A percentile compares a stretch with the other conserved stretches of the same genome.
These are phyloP conservation scores for Metellina segmentata DNA, from an alignment of 2,888 invertebrate species.

Conservation along the genomic window DNA sequence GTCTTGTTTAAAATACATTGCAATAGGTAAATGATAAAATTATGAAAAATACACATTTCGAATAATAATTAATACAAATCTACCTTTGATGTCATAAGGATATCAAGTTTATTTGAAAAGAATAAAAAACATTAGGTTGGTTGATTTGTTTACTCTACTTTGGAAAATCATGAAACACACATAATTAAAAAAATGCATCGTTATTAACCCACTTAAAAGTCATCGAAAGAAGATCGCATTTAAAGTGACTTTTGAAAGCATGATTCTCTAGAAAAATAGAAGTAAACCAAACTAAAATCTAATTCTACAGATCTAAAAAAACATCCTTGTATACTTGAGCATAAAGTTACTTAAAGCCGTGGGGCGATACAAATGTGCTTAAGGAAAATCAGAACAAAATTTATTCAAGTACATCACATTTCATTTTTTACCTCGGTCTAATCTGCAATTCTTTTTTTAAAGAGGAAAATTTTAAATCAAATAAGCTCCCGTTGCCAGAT, in stretches of 20 bases:
- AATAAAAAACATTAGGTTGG: too few relatives aligned
- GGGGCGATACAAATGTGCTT: conserved; percentile 65
- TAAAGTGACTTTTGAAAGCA: conserved; percentile 10
- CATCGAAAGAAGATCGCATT: neutral
- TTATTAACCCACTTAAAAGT: conserved; percentile 50
- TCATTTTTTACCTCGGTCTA: conserved; percentile 47
- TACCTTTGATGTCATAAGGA: too few relatives aligned
- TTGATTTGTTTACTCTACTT: too few relatives aligned
- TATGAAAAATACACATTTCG: too few relatives aligned
- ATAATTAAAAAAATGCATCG: neutral
- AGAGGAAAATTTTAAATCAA: conserved; percentile 72
- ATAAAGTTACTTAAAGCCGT: conserved; percentile 57
- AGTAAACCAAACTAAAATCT: conserved; percentile 16
- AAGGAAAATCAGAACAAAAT: conserved; percentile 65
- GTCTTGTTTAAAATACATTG: too few relatives aligned
- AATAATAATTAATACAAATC: too few relatives aligned
- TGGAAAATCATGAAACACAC: too few relatives aligned
- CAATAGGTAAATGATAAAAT: too few relatives aligned
- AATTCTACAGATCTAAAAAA: conserved; percentile 35
- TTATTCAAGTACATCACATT: conserved; percentile 66
- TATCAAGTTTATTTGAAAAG: too few relatives aligned
- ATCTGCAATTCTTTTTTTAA: conserved; percentile 51
- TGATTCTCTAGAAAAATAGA: conserved; percentile 11
- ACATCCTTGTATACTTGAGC: conserved; percentile 19
- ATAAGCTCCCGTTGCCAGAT: conserved; percentile 67